Evolutionary conservation across 1,140 invertebrate genomes (phyloP).

Genomic region (Cephus cinctus): DNA sequence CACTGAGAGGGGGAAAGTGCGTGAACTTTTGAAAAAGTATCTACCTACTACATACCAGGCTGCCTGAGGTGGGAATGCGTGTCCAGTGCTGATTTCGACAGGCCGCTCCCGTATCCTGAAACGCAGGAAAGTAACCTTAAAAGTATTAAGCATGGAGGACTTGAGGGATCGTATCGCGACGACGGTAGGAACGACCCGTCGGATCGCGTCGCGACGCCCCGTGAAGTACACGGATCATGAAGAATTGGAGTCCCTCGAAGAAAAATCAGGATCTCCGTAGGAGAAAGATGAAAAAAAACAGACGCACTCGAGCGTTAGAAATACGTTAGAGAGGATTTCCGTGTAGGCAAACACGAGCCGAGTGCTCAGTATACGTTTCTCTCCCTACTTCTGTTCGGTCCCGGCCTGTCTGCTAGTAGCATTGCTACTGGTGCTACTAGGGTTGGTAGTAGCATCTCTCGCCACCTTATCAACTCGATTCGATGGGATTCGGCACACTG

Average conservation of each 20-base stretch:
- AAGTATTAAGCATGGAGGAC: too few species aligned
- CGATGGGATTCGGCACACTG: constrained; percentile 23
- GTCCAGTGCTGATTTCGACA: constrained; percentile 76
- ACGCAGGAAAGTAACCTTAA: constrained; percentile 38
- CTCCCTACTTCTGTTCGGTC: constrained; percentile 9
- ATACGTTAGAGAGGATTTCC: constrained; percentile 57
- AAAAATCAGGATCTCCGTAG: too few species aligned
- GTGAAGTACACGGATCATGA: too few species aligned
- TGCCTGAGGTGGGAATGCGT: constrained; percentile 82
- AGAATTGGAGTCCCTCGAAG: too few species aligned
- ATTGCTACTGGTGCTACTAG: constrained; percentile 11
- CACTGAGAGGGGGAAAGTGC: constrained; percentile 18
- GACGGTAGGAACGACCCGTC: too few species aligned
- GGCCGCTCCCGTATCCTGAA: constrained; percentile 77
- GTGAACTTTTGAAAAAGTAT: constrained; percentile 47
- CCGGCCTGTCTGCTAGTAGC: background rate
- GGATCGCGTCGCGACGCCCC: too few species aligned
- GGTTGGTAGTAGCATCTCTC: constrained; percentile 12
- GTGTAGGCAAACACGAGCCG: constrained; percentile 53
- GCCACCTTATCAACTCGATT: constrained; percentile 35
- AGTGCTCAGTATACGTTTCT: constrained; percentile 28
- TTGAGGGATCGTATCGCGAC: too few species aligned
- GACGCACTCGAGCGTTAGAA: constrained; percentile 49
- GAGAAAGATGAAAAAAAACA: too few species aligned
- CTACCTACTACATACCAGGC: constrained; percentile 69